Base-by-base conservation (phyloP, 2,113 vertebrate genomes). In the Jaculus jaculus region DNA sequence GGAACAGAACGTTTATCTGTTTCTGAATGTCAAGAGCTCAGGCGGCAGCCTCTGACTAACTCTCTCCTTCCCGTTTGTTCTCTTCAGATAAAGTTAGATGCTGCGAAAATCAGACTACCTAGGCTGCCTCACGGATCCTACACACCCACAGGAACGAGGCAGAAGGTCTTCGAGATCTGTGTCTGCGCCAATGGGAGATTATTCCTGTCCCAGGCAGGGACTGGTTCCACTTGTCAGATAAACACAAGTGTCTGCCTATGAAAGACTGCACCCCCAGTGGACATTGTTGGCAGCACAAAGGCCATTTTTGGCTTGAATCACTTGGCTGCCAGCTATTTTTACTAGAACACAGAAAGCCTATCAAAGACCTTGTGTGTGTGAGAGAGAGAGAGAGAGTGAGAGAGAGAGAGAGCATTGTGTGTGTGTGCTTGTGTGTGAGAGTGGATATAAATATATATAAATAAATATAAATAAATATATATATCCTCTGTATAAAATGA, bases 121-220 rank as follows among this genome's bases (percentile, higher is more conserved):
- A 98, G 99, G 87, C 98, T 99, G 97, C 99, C 99, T 28, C 99
- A 99, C 85, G 99, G 99, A 94, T 99, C 98, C 97, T 99, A 99
- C 96, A 98, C 99, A 2, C 98, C 99, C 93, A 96, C 99, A 2
- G 99, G 98, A 94, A 98, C 98, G 94, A 98, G 99, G 98, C 99
- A 99, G 98, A 99, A 98, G 94, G 99, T 99, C 95, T 99, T 99
- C 95, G 99, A 99, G 98, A 98, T 99, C 95, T 99, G 99, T 95
- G 99, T 99, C 87, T 99, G 99, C 85, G 98, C 99, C 98, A 99
- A 99, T 0, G 99, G 99, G 94, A 98, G 99, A 96, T 96, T 99
- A 80, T 99, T 99, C 98, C 98, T 99, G 97, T 99, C 99, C 47
- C 99, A 99, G 98, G 99, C 99, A 84, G 99, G 99, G 94, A 97